phyloP scores from a whole-genome alignment of 2,888 invertebrate species.

The Leuctra nigra region DNA sequence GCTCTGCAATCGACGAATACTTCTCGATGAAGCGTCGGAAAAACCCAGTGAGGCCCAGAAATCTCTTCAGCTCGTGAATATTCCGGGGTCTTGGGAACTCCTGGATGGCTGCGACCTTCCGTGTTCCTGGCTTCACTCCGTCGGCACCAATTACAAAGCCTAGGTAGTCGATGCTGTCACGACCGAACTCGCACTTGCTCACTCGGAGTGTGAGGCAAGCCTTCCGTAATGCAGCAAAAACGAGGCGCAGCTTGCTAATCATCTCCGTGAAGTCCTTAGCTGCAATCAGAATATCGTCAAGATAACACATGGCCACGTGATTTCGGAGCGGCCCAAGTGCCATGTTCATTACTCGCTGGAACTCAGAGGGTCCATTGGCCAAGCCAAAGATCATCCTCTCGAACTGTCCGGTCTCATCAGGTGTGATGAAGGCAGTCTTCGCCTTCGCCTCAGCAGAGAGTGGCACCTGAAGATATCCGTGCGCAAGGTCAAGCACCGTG shows the following conservation, averaged over 20 bases:
- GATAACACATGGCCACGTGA: not conserved
- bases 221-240: not conserved
- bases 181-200: not conserved
- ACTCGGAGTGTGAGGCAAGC: not conserved
- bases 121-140: not conserved
- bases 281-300: too few species aligned
- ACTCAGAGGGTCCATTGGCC: not conserved
- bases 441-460: not conserved
- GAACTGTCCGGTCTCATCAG: not conserved
- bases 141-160: not conserved
- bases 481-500: not conserved
- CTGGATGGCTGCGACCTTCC: not conserved
- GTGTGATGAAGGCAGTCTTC: too few species aligned
- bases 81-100: not conserved
- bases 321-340: not conserved
- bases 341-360: not conserved
- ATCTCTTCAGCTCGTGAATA: too few species aligned
- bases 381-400: not conserved
- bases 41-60: constrained; percentile 33
- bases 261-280: not conserved
- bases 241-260: not conserved
- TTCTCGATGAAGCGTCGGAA: constrained; percentile 34
- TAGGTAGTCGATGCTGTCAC: not conserved
- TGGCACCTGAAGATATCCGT: not conserved
- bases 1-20: constrained; percentile 32